These are phyloP conservation scores for Petaurus breviceps DNA, from an alignment of 2,113 vertebrate genomes.

Conservation along the genomic window DNA sequence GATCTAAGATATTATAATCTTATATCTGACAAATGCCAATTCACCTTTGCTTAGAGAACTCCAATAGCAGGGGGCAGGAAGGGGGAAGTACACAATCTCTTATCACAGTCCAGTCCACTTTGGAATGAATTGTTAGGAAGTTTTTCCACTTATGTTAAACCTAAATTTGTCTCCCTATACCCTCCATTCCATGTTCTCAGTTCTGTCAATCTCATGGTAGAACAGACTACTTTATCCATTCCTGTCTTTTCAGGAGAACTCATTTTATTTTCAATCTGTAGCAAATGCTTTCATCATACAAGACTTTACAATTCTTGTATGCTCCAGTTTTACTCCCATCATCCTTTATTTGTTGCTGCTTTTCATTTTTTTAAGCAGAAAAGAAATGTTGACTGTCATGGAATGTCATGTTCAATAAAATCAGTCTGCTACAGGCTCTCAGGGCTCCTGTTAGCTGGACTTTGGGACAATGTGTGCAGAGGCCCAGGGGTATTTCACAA, in stretches of 20 bases:
- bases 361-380: conserved; percentile 48
- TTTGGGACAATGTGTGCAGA: conserved; percentile 54
- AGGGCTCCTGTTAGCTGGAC: background rate
- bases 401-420: conserved; percentile 35
- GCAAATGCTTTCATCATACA: background rate
- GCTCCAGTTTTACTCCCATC: conserved; percentile 32
- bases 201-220: background rate
- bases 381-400: conserved; percentile 13
- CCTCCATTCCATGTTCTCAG: background rate
- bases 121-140: background rate
- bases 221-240: background rate
- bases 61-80: background rate
- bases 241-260: background rate
- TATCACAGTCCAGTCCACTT: background rate
- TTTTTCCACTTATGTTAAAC: background rate
- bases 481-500: background rate
- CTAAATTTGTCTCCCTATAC: background rate
- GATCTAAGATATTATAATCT: background rate
- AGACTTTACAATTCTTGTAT: conserved; percentile 19
- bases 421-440: background rate
- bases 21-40: background rate
- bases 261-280: conserved; percentile 19
- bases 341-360: background rate
- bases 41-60: background rate
- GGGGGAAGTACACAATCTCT: background rate